A percentile compares a stretch with the other conserved stretches of the same genome.
Conservation (phyloP, 2,797 vertebrate species). For the Arremon brunneinucha region DNA sequence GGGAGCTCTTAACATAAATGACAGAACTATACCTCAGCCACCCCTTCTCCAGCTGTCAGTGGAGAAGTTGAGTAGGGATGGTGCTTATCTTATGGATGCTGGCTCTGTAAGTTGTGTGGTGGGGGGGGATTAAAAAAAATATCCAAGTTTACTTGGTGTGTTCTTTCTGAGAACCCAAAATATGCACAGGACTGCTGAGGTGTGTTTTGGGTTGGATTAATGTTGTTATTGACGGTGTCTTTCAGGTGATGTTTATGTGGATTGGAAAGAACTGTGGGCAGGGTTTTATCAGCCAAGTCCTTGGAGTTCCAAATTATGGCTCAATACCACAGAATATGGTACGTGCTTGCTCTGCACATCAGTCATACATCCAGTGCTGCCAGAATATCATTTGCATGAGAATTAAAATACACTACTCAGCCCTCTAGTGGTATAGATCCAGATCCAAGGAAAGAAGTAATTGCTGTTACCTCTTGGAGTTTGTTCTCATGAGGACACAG, state of each 20-base stretch:
- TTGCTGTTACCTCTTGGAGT: neutral
- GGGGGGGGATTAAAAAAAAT: neutral
- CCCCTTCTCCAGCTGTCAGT: constrained; percentile 88
- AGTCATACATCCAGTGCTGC: too few species aligned
- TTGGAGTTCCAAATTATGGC: constrained; percentile 86
- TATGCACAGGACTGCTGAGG: neutral
- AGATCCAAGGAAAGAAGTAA: neutral
- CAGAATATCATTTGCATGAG: neutral
- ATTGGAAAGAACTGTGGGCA: constrained; percentile 88
- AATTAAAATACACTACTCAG: neutral
- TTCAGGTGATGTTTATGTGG: constrained; percentile 91
- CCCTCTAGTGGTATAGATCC: neutral
- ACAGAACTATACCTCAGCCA: constrained; percentile 91
- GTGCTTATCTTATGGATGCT: constrained; percentile 92
- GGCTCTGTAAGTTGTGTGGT: constrained; percentile 80
- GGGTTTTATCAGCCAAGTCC: constrained; percentile 86
- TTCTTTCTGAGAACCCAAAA: neutral
- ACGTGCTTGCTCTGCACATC: constrained; percentile 15
- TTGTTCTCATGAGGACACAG: neutral
- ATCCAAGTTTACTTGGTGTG: rapidly evolving
- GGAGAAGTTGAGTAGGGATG: constrained; percentile 91
- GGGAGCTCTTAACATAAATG: constrained; percentile 89
- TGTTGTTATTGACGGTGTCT: neutral
- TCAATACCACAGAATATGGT: constrained; percentile 89
- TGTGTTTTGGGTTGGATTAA: neutral